These are phyloP conservation scores for Tetrapedia diversipes DNA, from an alignment of 2,888 invertebrate genomes.

Conservation along the genomic window DNA sequence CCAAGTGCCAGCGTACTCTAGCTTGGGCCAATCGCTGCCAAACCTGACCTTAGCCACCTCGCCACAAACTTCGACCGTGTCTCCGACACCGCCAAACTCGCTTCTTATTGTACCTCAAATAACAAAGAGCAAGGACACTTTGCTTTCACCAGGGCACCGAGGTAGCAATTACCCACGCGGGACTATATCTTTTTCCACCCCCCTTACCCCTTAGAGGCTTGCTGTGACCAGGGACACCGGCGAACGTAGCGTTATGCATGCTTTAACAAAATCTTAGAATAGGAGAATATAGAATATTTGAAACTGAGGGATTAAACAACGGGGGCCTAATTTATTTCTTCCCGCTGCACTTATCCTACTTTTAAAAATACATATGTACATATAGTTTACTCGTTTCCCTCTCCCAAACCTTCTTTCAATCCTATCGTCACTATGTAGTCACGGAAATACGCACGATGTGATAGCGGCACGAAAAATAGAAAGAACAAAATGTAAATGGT, in stretches of 20 bases:
- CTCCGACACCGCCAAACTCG: conserved; percentile 82
- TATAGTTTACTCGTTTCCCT: not conserved
- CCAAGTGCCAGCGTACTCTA: conserved; percentile 86
- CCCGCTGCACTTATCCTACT: conserved; percentile 28
- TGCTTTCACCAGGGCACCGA: conserved; percentile 82
- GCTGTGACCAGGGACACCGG: conserved; percentile 14
- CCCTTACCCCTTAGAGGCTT: conserved; percentile 87
- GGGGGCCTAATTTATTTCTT: conserved; percentile 4
- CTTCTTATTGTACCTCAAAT: conserved; percentile 83
- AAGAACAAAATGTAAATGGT: not conserved
- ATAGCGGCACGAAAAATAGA: conserved; percentile 4
- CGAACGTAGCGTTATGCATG: conserved; percentile 45
- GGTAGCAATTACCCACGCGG: conserved; percentile 72
- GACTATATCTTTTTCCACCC: conserved; percentile 84
- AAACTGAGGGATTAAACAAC: conserved; percentile 3
- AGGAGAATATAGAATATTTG: conserved; percentile 25
- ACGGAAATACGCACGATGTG: conserved; percentile 13
- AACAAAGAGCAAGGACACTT: conserved; percentile 82
- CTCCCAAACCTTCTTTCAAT: not conserved
- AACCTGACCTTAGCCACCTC: conserved; percentile 86
- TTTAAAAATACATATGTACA: conserved; percentile 4
- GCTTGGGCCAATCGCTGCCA: conserved; percentile 91
- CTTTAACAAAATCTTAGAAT: conserved; percentile 23
- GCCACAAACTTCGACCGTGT: conserved; percentile 81
- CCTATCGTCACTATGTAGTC: not conserved